Evolutionary conservation across 1,140 invertebrate genomes (phyloP).

Genomic region (Coelopa frigida): DNA sequence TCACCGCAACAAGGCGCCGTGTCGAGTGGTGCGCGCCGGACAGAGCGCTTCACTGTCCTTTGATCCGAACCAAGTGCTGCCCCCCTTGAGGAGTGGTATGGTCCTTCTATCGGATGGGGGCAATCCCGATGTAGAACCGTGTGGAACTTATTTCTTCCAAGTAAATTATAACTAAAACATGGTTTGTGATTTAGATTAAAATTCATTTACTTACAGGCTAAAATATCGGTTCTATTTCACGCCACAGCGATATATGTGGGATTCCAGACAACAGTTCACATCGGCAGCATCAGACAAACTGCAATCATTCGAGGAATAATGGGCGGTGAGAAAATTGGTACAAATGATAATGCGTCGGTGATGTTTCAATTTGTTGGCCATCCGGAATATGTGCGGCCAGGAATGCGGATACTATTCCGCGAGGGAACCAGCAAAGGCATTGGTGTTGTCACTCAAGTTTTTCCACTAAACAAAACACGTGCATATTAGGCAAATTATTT

Average conservation of each 20-base stretch:
- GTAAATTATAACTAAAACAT: slow-evolving; percentile 40
- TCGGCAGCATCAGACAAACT: slow-evolving; percentile 91
- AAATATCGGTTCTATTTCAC: slow-evolving; percentile 78
- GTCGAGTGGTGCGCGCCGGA: slow-evolving; percentile 76
- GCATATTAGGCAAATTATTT: no score
- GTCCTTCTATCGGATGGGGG: slow-evolving; percentile 53
- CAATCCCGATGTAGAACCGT: slow-evolving; percentile 50
- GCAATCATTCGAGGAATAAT: slow-evolving; percentile 65
- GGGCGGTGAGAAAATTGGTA: slow-evolving; percentile 47
- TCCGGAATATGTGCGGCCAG: slow-evolving; percentile 87
- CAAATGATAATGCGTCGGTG: slow-evolving; percentile 79
- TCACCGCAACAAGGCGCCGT: slow-evolving; percentile 85
- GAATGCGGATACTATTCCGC: slow-evolving; percentile 77
- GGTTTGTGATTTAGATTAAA: not conserved
- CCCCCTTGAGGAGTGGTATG: slow-evolving; percentile 75
- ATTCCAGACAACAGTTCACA: slow-evolving; percentile 90
- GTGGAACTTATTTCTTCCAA: slow-evolving; percentile 70
- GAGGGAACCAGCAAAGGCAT: slow-evolving; percentile 85
- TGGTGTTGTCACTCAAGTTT: slow-evolving; percentile 82
- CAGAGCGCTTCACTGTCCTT: slow-evolving; percentile 88
- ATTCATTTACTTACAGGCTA: slow-evolving; percentile 58
- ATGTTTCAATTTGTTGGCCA: slow-evolving; percentile 82
- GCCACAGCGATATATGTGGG: slow-evolving; percentile 67
- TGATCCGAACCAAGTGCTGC: slow-evolving; percentile 47
- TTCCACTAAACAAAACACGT: slow-evolving; percentile 48